These are phyloP conservation scores for Eriocheir sinensis DNA, from an alignment of 1,140 invertebrate species.

Conservation along the genomic window DNA sequence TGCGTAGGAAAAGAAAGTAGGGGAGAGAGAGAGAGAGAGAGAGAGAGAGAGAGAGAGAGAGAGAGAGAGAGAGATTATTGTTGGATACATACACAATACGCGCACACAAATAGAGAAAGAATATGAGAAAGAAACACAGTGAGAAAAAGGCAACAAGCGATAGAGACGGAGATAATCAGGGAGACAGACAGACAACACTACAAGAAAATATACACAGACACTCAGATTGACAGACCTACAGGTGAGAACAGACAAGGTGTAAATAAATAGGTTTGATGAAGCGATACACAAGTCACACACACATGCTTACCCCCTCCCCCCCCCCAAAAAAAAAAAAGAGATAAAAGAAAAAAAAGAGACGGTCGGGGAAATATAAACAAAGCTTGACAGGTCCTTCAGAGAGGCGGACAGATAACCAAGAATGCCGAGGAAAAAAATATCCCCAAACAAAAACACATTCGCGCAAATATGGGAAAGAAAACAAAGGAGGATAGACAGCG, in stretches of 20 bases:
- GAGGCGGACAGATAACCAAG: not conserved
- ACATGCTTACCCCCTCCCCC: no score
- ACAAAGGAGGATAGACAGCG: not conserved
- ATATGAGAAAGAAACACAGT: no score
- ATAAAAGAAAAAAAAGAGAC: not conserved
- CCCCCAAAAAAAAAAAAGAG: not conserved
- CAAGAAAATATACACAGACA: not conserved
- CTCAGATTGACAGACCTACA: not conserved
- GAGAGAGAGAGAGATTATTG: no score
- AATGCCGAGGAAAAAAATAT: not conserved
- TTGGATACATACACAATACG: no score
- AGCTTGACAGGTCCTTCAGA: not conserved
- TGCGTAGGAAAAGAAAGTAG: no score
- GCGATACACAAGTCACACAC: no score
- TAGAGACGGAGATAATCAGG: not conserved
- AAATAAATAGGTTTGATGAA: not conserved
- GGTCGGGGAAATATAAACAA: no score
- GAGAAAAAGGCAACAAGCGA: no score
- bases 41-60: no score
- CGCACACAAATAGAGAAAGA: no score
- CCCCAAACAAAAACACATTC: not conserved
- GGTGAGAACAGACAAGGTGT: not conserved
- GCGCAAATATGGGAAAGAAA: not conserved
- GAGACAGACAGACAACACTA: not conserved
- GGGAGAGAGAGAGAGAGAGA: no score